Percentiles rank a stretch among this genome's conserved stretches.
Evolutionary conservation across 2,113 vertebrate genomes (phyloP).

Genomic region (Hypomesus transpacificus): DNA sequence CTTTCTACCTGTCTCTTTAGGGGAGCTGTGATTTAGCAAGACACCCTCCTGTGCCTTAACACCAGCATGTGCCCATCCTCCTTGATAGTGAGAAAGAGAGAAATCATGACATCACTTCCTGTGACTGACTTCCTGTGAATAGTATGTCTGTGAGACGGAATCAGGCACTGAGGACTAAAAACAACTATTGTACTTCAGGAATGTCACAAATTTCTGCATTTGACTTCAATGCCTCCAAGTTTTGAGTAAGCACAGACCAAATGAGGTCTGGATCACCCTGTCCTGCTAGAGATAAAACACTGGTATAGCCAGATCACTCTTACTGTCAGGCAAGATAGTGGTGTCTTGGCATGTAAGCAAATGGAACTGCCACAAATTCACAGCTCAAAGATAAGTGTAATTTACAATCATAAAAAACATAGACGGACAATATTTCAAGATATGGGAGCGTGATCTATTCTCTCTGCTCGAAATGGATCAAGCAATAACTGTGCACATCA

Average conservation of each 20-base stretch:
- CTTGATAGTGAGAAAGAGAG: conserved; percentile 3
- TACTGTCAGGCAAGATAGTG: neutral
- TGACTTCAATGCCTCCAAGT: neutral
- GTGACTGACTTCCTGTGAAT: conserved; percentile 30
- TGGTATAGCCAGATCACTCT: neutral
- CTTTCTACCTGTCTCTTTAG: conserved; percentile 15
- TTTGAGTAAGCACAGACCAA: neutral
- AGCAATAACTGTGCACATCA: too few relatives aligned
- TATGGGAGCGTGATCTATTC: too few relatives aligned
- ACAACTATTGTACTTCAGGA: neutral
- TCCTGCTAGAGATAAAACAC: neutral
- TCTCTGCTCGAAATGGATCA: too few relatives aligned
- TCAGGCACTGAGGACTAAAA: neutral
- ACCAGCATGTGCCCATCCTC: neutral
- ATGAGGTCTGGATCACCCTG: neutral
- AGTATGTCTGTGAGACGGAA: neutral
- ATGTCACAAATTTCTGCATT: neutral
- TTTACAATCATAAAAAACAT: too few relatives aligned
- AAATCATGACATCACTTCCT: conserved; percentile 24
- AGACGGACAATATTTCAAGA: too few relatives aligned
- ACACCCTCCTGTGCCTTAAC: conserved; percentile 4
- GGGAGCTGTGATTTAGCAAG: conserved; percentile 10
- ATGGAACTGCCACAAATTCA: neutral
- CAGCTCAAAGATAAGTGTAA: too few relatives aligned
- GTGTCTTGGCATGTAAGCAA: neutral